phyloP scores from a whole-genome alignment of 2,797 vertebrate genomes.

The Pangasius krempfi region DNA sequence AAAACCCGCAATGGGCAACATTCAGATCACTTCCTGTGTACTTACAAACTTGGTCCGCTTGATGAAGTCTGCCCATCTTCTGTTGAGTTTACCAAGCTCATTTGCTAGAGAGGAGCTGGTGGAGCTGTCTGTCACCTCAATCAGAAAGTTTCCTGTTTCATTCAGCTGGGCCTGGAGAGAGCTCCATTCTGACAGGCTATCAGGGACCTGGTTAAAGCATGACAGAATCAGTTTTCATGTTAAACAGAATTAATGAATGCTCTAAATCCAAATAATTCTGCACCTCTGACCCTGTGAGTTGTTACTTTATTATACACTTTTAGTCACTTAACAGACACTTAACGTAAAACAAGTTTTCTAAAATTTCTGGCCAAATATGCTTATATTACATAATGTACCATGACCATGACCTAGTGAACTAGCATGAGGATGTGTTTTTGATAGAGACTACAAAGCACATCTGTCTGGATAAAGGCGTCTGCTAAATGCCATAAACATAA shows the following conservation, averaged over 20 bases:
- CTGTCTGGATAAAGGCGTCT: too few species aligned
- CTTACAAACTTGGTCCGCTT: constrained; percentile 83
- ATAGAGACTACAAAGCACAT: neutral
- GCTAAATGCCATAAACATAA: neutral
- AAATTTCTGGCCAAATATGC: neutral
- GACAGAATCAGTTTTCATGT: neutral
- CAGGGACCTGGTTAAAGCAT: constrained; percentile 17
- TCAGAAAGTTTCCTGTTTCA: constrained; percentile 81
- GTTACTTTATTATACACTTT: neutral
- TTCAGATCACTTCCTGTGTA: constrained; percentile 3
- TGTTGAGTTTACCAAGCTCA: constrained; percentile 83
- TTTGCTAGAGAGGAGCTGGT: constrained; percentile 73
- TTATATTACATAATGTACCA: neutral
- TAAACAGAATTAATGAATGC: neutral
- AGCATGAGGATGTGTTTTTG: neutral
- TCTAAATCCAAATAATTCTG: neutral
- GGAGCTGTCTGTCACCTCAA: constrained; percentile 75
- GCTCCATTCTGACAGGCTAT: constrained; percentile 74
- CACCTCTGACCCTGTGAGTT: neutral
- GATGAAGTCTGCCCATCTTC: constrained; percentile 84
- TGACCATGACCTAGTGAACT: neutral
- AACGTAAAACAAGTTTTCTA: neutral
- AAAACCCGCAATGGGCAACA: neutral
- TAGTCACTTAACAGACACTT: neutral
- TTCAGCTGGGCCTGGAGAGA: constrained; percentile 78